A percentile compares a stretch with the other conserved stretches of the same genome.
phyloP scores from a whole-genome alignment of 2,113 vertebrate genomes.

The Cephalopterus ornatus region DNA sequence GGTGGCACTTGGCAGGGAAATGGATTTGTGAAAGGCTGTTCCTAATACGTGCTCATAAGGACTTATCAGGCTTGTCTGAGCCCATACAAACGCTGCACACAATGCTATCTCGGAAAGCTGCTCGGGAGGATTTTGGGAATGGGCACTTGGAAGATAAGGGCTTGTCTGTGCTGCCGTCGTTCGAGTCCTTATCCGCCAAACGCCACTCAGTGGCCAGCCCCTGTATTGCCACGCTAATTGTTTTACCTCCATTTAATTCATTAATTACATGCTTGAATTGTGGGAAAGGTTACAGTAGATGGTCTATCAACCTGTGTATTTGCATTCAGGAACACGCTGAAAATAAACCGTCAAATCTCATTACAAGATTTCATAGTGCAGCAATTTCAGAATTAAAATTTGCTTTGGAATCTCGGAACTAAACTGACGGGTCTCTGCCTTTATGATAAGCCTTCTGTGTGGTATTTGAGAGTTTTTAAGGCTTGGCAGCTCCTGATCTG shows the following conservation, averaged over 20 bases:
- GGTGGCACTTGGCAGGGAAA: not conserved
- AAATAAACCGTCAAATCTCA: not conserved
- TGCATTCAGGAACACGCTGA: not conserved
- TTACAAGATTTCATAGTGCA: not conserved
- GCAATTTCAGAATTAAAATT: not conserved
- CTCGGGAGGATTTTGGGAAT: constrained; percentile 28
- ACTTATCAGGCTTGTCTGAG: not conserved
- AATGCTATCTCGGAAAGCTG: not conserved
- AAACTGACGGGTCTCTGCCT: not conserved
- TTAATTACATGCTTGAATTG: not conserved
- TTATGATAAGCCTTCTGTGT: not conserved
- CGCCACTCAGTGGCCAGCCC: constrained; percentile 47
- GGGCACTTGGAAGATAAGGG: constrained; percentile 14
- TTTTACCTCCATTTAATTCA: not conserved
- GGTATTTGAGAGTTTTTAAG: not conserved
- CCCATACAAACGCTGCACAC: not conserved
- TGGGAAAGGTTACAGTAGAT: not conserved
- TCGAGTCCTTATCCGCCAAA: not conserved
- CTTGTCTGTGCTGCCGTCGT: not conserved
- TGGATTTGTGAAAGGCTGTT: not conserved
- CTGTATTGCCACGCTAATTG: not conserved
- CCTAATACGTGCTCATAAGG: not conserved
- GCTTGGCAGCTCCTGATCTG: not conserved
- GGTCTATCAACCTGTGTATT: not conserved
- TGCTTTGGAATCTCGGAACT: not conserved